A percentile compares a stretch with the other conserved stretches of the same genome.
Evolutionary conservation across 2,888 invertebrate genomes (phyloP).

Genomic region (Leucophora obtusa): DNA sequence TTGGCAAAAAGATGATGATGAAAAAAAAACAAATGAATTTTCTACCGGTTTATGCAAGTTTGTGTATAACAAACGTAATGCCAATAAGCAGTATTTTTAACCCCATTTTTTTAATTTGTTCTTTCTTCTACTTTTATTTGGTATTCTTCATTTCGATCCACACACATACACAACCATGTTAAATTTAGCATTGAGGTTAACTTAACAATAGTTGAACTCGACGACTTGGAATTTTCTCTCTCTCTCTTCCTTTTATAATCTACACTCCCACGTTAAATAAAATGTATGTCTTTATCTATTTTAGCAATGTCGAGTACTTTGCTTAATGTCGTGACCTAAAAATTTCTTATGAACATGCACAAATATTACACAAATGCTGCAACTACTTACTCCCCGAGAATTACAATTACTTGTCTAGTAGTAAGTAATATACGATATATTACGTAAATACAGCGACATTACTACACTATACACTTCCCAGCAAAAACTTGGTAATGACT

Average conservation of each 20-base stretch:
- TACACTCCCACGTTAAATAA: constrained; percentile 43
- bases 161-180: constrained; percentile 31
- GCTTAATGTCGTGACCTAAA: constrained; percentile 62
- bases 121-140: constrained; percentile 22
- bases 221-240: constrained; percentile 50
- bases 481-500: no score
- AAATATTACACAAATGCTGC: constrained; percentile 28
- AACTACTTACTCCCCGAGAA: constrained; percentile 24
- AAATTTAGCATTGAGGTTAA: constrained; percentile 64
- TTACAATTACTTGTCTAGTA: constrained; percentile 40
- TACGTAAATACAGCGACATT: neutral
- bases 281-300: constrained; percentile 59
- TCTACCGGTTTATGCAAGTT: neutral
- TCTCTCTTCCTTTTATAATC: constrained; percentile 42
- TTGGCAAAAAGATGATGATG: neutral
- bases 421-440: neutral
- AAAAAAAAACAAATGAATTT: neutral
- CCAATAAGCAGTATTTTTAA: constrained; percentile 49
- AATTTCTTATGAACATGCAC: constrained; percentile 50
- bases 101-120: constrained; percentile 41
- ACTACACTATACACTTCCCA: no score
- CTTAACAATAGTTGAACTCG: constrained; percentile 65
- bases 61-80: constrained; percentile 13
- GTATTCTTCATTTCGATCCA: constrained; percentile 15
- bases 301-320: constrained; percentile 62